Base-by-base conservation (phyloP, 2,888 invertebrate genomes). In the Bedellia somnulentella region DNA sequence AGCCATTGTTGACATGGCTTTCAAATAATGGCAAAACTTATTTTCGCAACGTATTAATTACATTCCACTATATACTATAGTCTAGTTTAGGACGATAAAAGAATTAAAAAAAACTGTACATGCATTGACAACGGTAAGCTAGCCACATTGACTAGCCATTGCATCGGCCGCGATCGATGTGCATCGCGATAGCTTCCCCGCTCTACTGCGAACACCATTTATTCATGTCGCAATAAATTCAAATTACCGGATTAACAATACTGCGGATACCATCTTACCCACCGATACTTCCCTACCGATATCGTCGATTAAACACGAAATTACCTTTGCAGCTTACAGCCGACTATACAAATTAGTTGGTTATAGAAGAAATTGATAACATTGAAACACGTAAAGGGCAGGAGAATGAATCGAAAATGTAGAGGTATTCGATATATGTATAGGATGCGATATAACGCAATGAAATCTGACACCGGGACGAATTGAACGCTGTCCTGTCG, bases 221-320 rank as follows among this genome's bases (percentile, higher is more conserved):
- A 70, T 70, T 63, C 70, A 66, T 58, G 60, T 52, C 53, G 73
- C 70, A 73, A 76, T 76, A 76, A 76, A 76, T 76, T 76, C 75
- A 75, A 76, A 76, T 76, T 76, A 76, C 73, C 50, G 73, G 68
- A 75, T 75, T 71, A 71, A 75, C 73, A 73, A 73, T 73, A 71
- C 61, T 58, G 52, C 40, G 67, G 75, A 75, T 76, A 70, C 49
- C 56, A 73, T 71, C 71, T 58, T 44, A 42, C 35, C 46, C 44
- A 47, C 42, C 53, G 59, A 61, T 61, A 58, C 52, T 53, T 47
- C 46, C 49, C 41, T 38, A 41, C 42, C 47, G 53, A 55, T 59
- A 57, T 43, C 47, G 42, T 43, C 47, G 41, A 50, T 48, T 44
- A 10, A 24, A 30, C 24, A 30, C 24, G 12, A 11, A 29, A 11